Evolutionary conservation across 2,888 invertebrate species (phyloP), one percentile per base, ranked within the genome.

Genomic region (Lepidonotus clava): DNA sequence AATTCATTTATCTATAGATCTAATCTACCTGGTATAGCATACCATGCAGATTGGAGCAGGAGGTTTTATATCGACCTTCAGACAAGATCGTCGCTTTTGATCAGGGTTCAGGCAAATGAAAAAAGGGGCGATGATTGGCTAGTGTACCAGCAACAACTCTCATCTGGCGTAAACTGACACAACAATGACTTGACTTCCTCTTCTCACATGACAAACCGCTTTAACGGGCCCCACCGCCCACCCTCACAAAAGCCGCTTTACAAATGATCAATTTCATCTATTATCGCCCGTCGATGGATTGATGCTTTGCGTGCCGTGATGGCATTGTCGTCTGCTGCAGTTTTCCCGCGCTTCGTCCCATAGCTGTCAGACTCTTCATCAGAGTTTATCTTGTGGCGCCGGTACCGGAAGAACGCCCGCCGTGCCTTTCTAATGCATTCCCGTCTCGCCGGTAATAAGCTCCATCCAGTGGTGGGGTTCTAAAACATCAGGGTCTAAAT

Each of bases 351-450:
- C 61, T 61, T 61, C 61, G 8, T 61, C 24, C 28, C 61, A 28
- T 61, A n/a, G 28, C 61, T 61, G 61, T 61, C 61, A 61, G 28
- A 61, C 61, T 61, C 61, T 61, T 61, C 28, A 61, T 61, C 61
- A 28, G 28, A 32, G 61, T 61, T 61, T 61, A 61, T 61, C 61
- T 61, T 61, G 61, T 61, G 28, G 4, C n/a, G 61, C 24, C 28
- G 28, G 61, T 1, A 32, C 61, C 61, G 61, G 61, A 61, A 61
- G 61, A 61, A 32, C 61, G 11, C n/a, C 61, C 61, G 24, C 61
- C 61, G 24, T 28, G 28, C 24, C 28, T 61, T 2, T 14, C 61
- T 61, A 61, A 61, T 61, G 61, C 61, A 61, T 61, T 61, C n/a
- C 11, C 24, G 28, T 32, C 24, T 61, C 61, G 61, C 24, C 11